A percentile compares a stretch with the other conserved stretches of the same genome.
phyloP scores from a whole-genome alignment of 2,797 vertebrate species.

The Phrynocephalus vlangalii region DNA sequence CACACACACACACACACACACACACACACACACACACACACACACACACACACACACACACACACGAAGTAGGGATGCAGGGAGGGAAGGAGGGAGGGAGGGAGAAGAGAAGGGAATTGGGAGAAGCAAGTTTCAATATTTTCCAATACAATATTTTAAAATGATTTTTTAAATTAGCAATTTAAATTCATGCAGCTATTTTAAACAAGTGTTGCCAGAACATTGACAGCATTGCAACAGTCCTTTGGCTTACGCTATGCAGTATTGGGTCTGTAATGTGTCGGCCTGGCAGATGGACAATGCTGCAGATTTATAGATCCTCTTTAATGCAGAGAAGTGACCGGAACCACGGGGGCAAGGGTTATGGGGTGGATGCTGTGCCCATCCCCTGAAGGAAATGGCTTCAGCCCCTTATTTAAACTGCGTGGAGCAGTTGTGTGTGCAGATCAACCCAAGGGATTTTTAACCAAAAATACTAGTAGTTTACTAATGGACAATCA shows the following conservation, averaged over 20 bases:
- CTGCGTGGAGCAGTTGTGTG: too few species aligned
- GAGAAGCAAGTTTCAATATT: background rate
- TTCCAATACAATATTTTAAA: background rate
- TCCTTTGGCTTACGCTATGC: fast-evolving
- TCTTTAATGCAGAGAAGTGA: background rate
- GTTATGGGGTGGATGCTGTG: too few species aligned
- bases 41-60: background rate
- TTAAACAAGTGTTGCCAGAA: background rate
- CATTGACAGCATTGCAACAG: background rate
- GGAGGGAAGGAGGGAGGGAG: too few species aligned
- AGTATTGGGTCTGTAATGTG: fast-evolving
- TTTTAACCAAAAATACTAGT: background rate
- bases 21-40: background rate
- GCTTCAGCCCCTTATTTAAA: background rate
- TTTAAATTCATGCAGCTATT: constrained; percentile 15
- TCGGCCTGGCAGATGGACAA: background rate
- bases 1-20: background rate
- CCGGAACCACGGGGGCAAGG: background rate
- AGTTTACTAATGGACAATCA: background rate
- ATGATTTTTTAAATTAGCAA: background rate
- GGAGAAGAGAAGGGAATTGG: background rate
- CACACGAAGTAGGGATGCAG: background rate
- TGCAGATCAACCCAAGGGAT: too few species aligned
- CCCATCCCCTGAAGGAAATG: background rate
- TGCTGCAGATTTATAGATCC: background rate